These are phyloP conservation scores for Hirtodrosophila cameraria DNA, from an alignment of 2,888 invertebrate species.

Conservation along the genomic window DNA sequence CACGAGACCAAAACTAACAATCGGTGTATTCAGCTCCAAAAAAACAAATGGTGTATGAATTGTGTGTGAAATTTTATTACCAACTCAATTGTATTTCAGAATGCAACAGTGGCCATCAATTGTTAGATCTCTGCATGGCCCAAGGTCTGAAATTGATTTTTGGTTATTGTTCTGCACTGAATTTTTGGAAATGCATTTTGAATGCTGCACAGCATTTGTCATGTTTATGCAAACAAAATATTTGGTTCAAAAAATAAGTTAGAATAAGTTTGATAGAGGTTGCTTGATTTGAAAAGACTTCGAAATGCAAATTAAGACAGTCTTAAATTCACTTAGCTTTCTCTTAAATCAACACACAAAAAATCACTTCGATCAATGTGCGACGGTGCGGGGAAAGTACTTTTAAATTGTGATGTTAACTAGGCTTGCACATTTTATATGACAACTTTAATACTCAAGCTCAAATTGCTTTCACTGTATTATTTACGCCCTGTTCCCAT, in stretches of 20 bases:
- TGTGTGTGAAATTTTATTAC: conserved; percentile 59
- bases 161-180: conserved; percentile 24
- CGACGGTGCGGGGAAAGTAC: no score
- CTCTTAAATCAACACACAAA: no score
- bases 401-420: no score
- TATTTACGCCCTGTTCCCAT: no score
- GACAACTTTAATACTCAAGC: no score
- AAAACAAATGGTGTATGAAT: conserved; percentile 12
- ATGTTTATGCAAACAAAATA: conserved; percentile 18
- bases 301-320: no score
- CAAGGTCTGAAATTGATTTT: conserved; percentile 18
- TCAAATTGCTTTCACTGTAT: no score
- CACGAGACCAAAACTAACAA: conserved; percentile 14
- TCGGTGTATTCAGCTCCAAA: neutral
- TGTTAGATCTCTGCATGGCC: conserved; percentile 13
- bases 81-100: conserved; percentile 50
- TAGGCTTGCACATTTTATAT: no score
- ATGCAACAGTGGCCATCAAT: conserved; percentile 44
- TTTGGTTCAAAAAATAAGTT: neutral
- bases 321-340: no score
- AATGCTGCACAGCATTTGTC: conserved; percentile 1
- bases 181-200: conserved; percentile 1
- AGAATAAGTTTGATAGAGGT: neutral
- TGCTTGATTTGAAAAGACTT: no score
- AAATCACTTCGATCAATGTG: no score